These are phyloP conservation scores for Drosophila gunungcola DNA, from an alignment of 1,140 invertebrate species.

Conservation along the genomic window DNA sequence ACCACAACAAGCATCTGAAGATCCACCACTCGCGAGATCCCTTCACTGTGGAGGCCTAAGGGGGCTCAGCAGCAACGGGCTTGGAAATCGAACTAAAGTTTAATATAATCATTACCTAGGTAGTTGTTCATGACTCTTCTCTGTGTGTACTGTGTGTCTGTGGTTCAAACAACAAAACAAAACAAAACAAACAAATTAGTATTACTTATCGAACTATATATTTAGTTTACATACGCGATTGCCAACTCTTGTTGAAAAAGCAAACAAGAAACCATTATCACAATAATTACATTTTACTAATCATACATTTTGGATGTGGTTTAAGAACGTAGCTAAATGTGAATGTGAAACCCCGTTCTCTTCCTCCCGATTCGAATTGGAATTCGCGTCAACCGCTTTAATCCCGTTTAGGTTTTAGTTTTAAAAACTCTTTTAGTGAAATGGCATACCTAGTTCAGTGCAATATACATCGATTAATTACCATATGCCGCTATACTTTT, in stretches of 20 bases:
- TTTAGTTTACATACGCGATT: conserved; percentile 68
- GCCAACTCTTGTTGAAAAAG: conserved; percentile 64
- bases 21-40: conserved; percentile 94
- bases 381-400: conserved; percentile 52
- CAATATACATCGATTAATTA: conserved; percentile 71
- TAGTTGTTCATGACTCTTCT: conserved; percentile 79
- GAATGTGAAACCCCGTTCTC: conserved; percentile 48
- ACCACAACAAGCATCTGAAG: conserved; percentile 94
- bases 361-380: conserved; percentile 29
- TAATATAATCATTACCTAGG: conserved; percentile 72
- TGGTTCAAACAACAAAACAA: conserved; percentile 63
- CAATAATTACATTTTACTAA: conserved; percentile 72
- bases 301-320: conserved; percentile 78
- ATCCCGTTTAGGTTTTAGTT: conserved; percentile 62
- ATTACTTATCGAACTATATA: conserved; percentile 73
- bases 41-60: conserved; percentile 92
- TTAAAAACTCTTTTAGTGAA: conserved; percentile 63
- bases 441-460: conserved; percentile 78
- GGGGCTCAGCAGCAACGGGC: background rate
- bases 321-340: conserved; percentile 78
- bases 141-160: conserved; percentile 74
- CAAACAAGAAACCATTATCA: conserved; percentile 59
- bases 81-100: conserved; percentile 61
- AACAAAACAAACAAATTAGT: conserved; percentile 73
- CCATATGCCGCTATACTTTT: conserved; percentile 39